These are phyloP conservation scores for Zaprionus capensis DNA, from an alignment of 1,140 invertebrate species.

Conservation along the genomic window DNA sequence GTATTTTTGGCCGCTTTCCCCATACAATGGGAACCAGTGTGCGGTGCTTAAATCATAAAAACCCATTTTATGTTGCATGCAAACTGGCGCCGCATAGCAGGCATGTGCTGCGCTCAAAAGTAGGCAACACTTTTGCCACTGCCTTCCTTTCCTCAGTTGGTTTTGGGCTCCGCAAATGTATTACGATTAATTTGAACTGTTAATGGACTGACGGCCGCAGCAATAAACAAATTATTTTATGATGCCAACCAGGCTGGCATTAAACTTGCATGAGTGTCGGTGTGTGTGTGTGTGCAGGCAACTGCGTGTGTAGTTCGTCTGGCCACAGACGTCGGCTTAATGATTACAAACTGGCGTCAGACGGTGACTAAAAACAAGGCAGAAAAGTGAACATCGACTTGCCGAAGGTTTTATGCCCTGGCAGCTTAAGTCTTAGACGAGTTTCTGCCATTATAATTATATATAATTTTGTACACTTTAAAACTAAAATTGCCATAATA, in stretches of 20 bases:
- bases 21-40: too few species aligned
- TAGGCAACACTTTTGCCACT: slow-evolving; percentile 42
- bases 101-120: slow-evolving; percentile 53
- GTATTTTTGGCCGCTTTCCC: too few species aligned
- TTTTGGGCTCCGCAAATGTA: slow-evolving; percentile 55
- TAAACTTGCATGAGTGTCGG: not conserved
- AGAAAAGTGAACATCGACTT: not conserved
- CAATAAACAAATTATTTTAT: slow-evolving; percentile 81
- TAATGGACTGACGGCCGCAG: slow-evolving; percentile 65
- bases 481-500: too few species aligned
- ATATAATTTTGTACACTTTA: not conserved
- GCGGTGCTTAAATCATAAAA: slow-evolving; percentile 71
- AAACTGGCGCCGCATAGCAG: slow-evolving; percentile 32
- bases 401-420: not conserved
- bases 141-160: slow-evolving; percentile 13
- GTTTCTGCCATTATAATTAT: not conserved
- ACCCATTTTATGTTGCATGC: slow-evolving; percentile 60
- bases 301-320: slow-evolving; percentile 13
- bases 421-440: not conserved
- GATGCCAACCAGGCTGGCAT: slow-evolving; percentile 40
- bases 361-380: slow-evolving; percentile 35
- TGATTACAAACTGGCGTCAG: slow-evolving; percentile 71
- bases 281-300: not conserved
- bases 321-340: slow-evolving; percentile 46
- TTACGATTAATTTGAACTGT: slow-evolving; percentile 72